Conservation (phyloP, 2,888 invertebrate species). For the Atherix ibis region DNA sequence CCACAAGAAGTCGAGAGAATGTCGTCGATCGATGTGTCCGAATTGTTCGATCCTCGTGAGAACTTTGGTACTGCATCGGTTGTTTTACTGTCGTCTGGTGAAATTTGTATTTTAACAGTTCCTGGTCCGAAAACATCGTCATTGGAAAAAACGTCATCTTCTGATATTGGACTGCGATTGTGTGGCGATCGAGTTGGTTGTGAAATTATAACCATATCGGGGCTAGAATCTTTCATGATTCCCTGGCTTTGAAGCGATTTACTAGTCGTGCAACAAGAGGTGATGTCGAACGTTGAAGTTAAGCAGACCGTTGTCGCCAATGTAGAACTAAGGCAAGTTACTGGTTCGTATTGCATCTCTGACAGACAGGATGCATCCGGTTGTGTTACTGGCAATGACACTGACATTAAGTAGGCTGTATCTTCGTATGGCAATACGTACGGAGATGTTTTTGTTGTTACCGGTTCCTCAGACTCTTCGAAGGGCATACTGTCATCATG, state of each 20-base stretch:
- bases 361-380: slow-evolving; percentile 18
- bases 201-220: slow-evolving; percentile 39
- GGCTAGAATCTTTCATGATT: slow-evolving; percentile 13
- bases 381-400: slow-evolving; percentile 20
- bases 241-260: slow-evolving; percentile 14
- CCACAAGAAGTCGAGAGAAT: slow-evolving; percentile 36
- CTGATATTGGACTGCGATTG: slow-evolving; percentile 42
- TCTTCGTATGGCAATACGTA: slow-evolving; percentile 26
- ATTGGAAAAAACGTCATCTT: slow-evolving; percentile 41
- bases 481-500: slow-evolving; percentile 31
- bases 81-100: slow-evolving; percentile 39
- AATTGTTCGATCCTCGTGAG: slow-evolving; percentile 41
- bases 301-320: slow-evolving; percentile 27
- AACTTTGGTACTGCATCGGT: slow-evolving; percentile 24
- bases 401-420: slow-evolving; percentile 29
- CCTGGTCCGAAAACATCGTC: slow-evolving; percentile 47
- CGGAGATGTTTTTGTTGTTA: slow-evolving; percentile 24
- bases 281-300: slow-evolving; percentile 25
- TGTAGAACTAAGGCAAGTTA: slow-evolving; percentile 27
- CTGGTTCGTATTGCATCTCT: slow-evolving; percentile 21
- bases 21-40: slow-evolving; percentile 47
- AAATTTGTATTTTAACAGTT: slow-evolving; percentile 38
- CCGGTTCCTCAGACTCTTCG: slow-evolving; percentile 27
- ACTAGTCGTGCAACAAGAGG: slow-evolving; percentile 25
- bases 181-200: slow-evolving; percentile 46